phyloP scores from a whole-genome alignment of 2,888 invertebrate genomes.

The Notocelia uddmanniana region DNA sequence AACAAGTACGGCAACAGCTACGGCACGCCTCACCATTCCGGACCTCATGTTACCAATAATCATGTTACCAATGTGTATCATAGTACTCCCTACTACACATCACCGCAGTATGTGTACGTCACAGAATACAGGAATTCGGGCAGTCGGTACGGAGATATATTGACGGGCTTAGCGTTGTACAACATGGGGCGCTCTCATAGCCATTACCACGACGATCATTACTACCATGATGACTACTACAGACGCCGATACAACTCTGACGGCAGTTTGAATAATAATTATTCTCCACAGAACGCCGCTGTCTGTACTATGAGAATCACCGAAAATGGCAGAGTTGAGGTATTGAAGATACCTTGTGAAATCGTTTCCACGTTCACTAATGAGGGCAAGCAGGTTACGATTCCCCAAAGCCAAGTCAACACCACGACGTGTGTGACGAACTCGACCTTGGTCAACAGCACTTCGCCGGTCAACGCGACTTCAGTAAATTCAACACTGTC shows the following conservation, averaged over 20 bases:
- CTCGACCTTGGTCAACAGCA: constrained; percentile 58
- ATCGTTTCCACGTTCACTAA: constrained; percentile 77
- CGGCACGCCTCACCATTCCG: constrained; percentile 21
- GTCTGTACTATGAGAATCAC: constrained; percentile 69
- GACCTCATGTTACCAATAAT: constrained; percentile 26
- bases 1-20: constrained; percentile 46
- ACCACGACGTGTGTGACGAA: constrained; percentile 67
- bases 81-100: constrained; percentile 60
- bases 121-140: constrained; percentile 73
- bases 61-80: constrained; percentile 44
- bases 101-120: constrained; percentile 75
- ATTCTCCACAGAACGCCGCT: constrained; percentile 62
- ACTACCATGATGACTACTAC: constrained; percentile 78
- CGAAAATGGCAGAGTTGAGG: constrained; percentile 64
- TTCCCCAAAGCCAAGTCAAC: constrained; percentile 55
- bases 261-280: constrained; percentile 50
- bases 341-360: constrained; percentile 76
- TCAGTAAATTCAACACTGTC: constrained; percentile 50
- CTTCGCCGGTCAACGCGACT: constrained; percentile 39
- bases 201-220: constrained; percentile 67
- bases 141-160: constrained; percentile 72
- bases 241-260: constrained; percentile 60
- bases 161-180: constrained; percentile 75
- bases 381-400: constrained; percentile 56
- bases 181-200: constrained; percentile 75